Conservation (phyloP, 2,888 invertebrate species). For the Ectemnius continuus region DNA sequence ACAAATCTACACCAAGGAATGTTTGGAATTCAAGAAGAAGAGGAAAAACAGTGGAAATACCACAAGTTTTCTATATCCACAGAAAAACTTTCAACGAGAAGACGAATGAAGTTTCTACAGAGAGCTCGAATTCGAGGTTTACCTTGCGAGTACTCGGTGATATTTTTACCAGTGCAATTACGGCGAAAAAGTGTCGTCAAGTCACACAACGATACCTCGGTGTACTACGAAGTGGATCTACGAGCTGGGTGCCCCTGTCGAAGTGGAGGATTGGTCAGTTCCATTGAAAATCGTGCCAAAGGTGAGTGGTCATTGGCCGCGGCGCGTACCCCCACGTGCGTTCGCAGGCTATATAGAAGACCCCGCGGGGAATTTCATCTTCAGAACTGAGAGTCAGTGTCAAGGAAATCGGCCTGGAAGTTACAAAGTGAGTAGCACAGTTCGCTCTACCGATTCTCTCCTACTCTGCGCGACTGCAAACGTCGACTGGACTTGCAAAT, state of each 20-base stretch:
- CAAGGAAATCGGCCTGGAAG: slow-evolving; percentile 71
- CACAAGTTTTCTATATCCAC: too few relatives aligned
- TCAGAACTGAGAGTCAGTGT: slow-evolving; percentile 76
- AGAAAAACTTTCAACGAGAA: too few relatives aligned
- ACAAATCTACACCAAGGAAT: too few relatives aligned
- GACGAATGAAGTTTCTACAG: too few relatives aligned
- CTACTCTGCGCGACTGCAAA: neutral
- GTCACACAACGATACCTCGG: neutral
- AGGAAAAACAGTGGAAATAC: too few relatives aligned
- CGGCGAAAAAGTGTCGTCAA: slow-evolving; percentile 24
- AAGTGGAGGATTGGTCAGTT: slow-evolving; percentile 65
- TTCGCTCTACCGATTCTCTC: neutral
- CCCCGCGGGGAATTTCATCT: slow-evolving; percentile 76
- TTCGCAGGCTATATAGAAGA: slow-evolving; percentile 77
- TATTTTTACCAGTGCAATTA: slow-evolving; percentile 21
- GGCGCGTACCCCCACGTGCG: slow-evolving; percentile 66
- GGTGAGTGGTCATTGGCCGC: slow-evolving; percentile 70
- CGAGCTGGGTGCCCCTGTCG: slow-evolving; percentile 27
- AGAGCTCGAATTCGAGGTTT: too few relatives aligned
- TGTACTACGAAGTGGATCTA: slow-evolving; percentile 48
- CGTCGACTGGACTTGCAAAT: neutral
- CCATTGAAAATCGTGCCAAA: slow-evolving; percentile 72
- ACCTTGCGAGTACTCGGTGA: too few relatives aligned
- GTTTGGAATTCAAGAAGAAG: too few relatives aligned
- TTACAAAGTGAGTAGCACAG: slow-evolving; percentile 62